These are phyloP conservation scores for Agelastica alni DNA, from an alignment of 2,888 invertebrate genomes.

Conservation along the genomic window DNA sequence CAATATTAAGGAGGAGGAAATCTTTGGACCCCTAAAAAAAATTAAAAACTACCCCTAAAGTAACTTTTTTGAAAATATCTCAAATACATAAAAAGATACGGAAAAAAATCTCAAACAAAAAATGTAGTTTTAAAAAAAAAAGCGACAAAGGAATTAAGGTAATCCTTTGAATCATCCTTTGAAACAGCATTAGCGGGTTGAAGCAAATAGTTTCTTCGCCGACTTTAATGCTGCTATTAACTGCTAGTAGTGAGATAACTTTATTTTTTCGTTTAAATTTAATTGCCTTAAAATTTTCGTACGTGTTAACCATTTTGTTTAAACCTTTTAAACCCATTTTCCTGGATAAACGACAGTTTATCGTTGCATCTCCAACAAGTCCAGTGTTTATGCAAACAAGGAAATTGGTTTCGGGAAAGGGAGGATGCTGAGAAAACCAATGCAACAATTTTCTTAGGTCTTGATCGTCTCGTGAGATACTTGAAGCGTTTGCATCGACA, in stretches of 20 bases:
- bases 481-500: constrained; percentile 32
- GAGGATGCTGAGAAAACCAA: constrained; percentile 38
- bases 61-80: too few species aligned
- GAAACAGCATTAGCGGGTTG: too few species aligned
- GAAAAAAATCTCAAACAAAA: too few species aligned
- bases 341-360: constrained; percentile 22
- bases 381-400: constrained; percentile 35
- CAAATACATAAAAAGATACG: too few species aligned
- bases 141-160: too few species aligned
- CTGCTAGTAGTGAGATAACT: constrained; percentile 33
- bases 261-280: constrained; percentile 33
- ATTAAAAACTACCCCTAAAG: too few species aligned
- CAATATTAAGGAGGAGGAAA: too few species aligned
- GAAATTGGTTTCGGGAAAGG: constrained; percentile 34
- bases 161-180: too few species aligned
- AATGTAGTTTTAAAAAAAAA: too few species aligned
- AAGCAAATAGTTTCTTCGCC: constrained; percentile 5
- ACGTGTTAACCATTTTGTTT: constrained; percentile 9
- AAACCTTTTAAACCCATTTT: constrained; percentile 15
- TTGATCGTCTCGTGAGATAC: constrained; percentile 35
- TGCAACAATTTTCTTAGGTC: constrained; percentile 35
- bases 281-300: constrained; percentile 17
- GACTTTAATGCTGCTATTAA: constrained; percentile 34
- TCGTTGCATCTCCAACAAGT: constrained; percentile 28
- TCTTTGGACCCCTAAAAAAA: too few species aligned